phyloP scores from a whole-genome alignment of 2,888 invertebrate genomes.

The Apotomis turbidana region DNA sequence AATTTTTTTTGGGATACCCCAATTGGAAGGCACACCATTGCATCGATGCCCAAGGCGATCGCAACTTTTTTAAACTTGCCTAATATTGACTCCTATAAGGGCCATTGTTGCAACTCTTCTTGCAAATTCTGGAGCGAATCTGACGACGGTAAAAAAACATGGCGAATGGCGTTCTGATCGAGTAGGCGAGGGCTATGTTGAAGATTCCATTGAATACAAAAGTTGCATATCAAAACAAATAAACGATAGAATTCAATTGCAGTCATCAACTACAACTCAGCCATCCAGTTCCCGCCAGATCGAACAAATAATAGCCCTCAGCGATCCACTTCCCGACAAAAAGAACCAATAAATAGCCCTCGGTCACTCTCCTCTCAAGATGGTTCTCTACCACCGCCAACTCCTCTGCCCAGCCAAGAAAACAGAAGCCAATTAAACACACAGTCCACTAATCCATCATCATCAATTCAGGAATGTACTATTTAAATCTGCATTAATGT shows the following conservation, averaged over 20 bases:
- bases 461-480: no score
- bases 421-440: no score
- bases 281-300: no score
- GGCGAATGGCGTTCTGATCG: conserved; percentile 9
- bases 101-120: conserved; percentile 3
- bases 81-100: conserved; percentile 15
- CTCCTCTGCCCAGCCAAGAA: no score
- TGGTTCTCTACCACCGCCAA: no score
- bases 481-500: no score
- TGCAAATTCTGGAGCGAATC: conserved; percentile 4
- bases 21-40: conserved; percentile 16
- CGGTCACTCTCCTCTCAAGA: not conserved
- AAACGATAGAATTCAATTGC: conserved; percentile 3
- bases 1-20: no score
- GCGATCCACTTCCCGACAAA: not conserved
- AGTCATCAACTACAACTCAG: not conserved
- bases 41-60: conserved; percentile 19
- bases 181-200: not conserved
- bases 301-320: no score
- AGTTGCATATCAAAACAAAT: conserved; percentile 9
- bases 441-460: no score
- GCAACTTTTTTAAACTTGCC: conserved; percentile 23
- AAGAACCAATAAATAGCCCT: conserved; percentile 1
- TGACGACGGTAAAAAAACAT: conserved; percentile 4
- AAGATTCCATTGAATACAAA: conserved; percentile 11